Conservation (phyloP, 2,888 invertebrate genomes). For the Autographa pulchrina region DNA sequence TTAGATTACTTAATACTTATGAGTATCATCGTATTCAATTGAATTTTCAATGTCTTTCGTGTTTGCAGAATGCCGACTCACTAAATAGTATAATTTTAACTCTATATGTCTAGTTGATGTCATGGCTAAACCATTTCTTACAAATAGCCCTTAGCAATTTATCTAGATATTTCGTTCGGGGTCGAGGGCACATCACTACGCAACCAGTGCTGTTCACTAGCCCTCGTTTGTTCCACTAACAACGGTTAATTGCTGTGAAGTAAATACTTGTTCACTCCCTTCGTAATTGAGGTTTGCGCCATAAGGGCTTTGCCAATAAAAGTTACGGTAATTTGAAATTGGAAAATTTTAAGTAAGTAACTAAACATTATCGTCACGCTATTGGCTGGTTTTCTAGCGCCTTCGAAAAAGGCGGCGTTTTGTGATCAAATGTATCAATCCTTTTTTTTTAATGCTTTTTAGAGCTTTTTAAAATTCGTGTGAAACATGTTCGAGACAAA, state of each 20-base stretch:
- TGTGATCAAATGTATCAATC: too few relatives aligned
- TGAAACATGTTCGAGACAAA: too few relatives aligned
- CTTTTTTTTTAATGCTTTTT: too few relatives aligned
- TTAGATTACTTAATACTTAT: background rate
- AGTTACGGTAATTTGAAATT: background rate
- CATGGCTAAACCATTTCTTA: background rate
- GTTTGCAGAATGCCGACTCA: background rate
- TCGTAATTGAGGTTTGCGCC: conserved; percentile 2
- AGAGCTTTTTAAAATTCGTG: too few relatives aligned
- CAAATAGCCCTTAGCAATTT: background rate
- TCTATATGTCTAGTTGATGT: background rate
- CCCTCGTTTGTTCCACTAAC: background rate
- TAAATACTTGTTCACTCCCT: conserved; percentile 1
- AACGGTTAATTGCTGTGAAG: conserved; percentile 6
- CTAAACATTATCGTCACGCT: background rate
- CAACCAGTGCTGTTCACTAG: background rate
- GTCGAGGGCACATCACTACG: background rate
- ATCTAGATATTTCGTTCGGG: conserved; percentile 2
- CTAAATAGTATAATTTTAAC: background rate
- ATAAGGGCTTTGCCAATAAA: background rate
- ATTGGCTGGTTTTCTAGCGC: background rate
- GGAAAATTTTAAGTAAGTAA: background rate
- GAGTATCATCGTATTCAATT: background rate
- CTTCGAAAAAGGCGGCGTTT: too few relatives aligned
- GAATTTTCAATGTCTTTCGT: background rate